Base-by-base conservation (phyloP, 2,888 invertebrate genomes). In the Athalia cordata region DNA sequence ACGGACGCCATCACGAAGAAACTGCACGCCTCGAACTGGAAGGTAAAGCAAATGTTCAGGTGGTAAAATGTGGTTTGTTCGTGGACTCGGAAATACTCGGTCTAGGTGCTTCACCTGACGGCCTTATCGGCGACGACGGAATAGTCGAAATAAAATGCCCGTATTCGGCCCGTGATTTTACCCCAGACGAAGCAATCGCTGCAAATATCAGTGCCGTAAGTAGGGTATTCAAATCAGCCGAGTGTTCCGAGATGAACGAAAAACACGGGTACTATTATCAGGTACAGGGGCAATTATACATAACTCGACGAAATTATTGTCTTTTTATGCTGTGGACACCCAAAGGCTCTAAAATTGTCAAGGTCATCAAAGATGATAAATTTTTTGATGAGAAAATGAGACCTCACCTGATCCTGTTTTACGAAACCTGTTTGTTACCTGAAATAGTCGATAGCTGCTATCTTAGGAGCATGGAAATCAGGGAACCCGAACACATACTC, bases 71-170 rank as follows among this genome's bases (percentile, higher is more conserved):
- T 70, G 86, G 85, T 13, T 79, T 85, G 29, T 84, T 85, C 77
- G 81, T 85, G 45, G 85, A 85, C 79, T 29, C 65, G 45, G 75
- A 83, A 45, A 45, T 70, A n/a, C 79, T 59, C 8, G 82, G 79
- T 68, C 77, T 84, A 6, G 84, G 82, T 5, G 83, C 83, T 67
- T 80, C 81, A 55, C 83, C 84, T 2, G 84, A 85, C 78, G 82
- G 83, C 45, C 67, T 84, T 2, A 79, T 83, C 45, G 84, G 78
- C 64, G 70, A 77, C n/a, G 79, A 83, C 72, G 80, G 79, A 5
- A 80, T 84, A 45, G 78, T 84, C 5, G 83, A 84, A 77, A 79
- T 84, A 0, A 84, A 84, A 77, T 84, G 83, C 77, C 82, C 83
- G 0, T 75, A 64, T 11, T 79, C 78, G 9, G 82, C 79, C 9